A percentile compares a stretch with the other conserved stretches of the same genome.
These are phyloP conservation scores for Raja brachyura DNA, from an alignment of 2,113 vertebrate species.

Conservation along the genomic window DNA sequence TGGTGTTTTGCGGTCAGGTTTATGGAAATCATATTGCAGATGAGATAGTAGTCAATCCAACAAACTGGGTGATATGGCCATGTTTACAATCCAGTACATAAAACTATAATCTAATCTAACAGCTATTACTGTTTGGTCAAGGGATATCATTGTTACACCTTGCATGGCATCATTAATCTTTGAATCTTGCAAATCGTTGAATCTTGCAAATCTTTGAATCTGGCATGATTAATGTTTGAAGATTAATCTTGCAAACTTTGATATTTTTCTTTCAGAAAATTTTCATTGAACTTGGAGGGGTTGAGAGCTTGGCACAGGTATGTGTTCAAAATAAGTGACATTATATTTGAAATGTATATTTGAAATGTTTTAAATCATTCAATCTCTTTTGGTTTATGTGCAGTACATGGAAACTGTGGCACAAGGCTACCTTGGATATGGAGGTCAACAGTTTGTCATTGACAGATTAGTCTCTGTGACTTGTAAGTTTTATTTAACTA, in stretches of 20 bases:
- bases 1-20: too few species aligned
- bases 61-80: too few species aligned
- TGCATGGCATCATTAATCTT: too few species aligned
- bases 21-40: too few species aligned
- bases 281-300: conserved; percentile 57
- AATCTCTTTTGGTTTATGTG: conserved; percentile 41
- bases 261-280: conserved; percentile 51
- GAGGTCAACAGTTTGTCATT: conserved; percentile 58
- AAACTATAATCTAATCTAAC: too few species aligned
- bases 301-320: conserved; percentile 58
- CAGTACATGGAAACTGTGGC: conserved; percentile 70
- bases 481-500: conserved; percentile 56
- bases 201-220: too few species aligned
- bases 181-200: too few species aligned
- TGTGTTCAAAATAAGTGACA: background rate
- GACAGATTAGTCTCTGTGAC: conserved; percentile 76
- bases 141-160: too few species aligned
- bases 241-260: background rate
- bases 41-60: too few species aligned
- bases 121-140: too few species aligned
- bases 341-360: conserved; percentile 2
- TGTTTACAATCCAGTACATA: too few species aligned
- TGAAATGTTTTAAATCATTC: conserved; percentile 25
- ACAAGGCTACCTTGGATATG: conserved; percentile 55
- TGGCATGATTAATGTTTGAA: too few species aligned